Evolutionary conservation across 2,797 vertebrate species (phyloP).

Genomic region (Betta splendens): DNA sequence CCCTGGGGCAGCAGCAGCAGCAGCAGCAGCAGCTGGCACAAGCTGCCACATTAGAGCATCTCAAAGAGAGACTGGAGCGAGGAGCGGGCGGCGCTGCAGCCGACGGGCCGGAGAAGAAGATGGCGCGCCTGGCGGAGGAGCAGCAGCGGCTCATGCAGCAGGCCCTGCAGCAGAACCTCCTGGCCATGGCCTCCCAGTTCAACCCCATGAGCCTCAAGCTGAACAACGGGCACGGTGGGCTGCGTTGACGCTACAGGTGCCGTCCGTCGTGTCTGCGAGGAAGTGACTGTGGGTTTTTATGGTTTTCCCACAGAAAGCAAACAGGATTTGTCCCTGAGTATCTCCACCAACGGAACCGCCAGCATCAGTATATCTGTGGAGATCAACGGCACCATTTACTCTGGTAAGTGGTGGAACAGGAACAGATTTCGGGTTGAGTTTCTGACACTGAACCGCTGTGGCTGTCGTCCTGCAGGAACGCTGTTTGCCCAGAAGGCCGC

Average conservation of each 20-base stretch:
- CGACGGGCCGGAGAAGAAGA: constrained; percentile 90
- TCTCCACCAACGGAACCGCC: constrained; percentile 88
- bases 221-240: constrained; percentile 75
- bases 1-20: constrained; percentile 84
- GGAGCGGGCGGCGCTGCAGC: constrained; percentile 27
- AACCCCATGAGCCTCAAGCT: constrained; percentile 80
- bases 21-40: constrained; percentile 81
- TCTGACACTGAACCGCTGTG: no score
- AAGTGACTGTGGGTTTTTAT: constrained; percentile 2
- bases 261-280: not conserved
- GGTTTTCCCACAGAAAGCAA: constrained; percentile 84
- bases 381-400: constrained; percentile 93
- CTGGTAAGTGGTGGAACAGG: constrained; percentile 82
- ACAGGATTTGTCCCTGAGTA: constrained; percentile 87
- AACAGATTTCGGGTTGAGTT: no score
- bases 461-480: constrained; percentile 80
- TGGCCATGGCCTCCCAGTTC: constrained; percentile 88
- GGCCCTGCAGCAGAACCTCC: constrained; percentile 92
- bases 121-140: constrained; percentile 85
- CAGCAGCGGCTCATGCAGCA: constrained; percentile 95
- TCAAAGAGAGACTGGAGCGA: constrained; percentile 89
- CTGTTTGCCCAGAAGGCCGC: constrained; percentile 93
- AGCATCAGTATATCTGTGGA: constrained; percentile 97
- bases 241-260: not conserved
- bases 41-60: constrained; percentile 88